Evolutionary conservation across 1,140 invertebrate genomes (phyloP).

Genomic region (Drosophila suzukii): DNA sequence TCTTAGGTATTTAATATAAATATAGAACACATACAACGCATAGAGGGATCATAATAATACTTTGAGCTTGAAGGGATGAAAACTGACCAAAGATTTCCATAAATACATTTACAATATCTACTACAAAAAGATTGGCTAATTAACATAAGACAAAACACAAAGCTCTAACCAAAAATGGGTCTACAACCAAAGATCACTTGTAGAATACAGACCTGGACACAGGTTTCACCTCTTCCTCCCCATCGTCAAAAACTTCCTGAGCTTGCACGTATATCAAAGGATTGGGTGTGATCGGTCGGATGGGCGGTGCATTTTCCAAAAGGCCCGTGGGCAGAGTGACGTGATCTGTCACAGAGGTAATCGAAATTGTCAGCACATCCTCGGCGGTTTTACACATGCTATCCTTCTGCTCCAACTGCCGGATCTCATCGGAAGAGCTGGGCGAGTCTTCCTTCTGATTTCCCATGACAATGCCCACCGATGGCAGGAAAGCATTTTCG

Average conservation of each 20-base stretch:
- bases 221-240: conserved; percentile 31
- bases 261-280: conserved; percentile 87
- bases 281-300: conserved; percentile 85
- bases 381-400: conserved; percentile 83
- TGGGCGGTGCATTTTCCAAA: conserved; percentile 72
- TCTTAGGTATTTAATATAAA: conserved; percentile 35
- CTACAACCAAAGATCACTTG: conserved; percentile 42
- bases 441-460: conserved; percentile 63
- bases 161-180: conserved; percentile 27
- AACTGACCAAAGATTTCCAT: conserved; percentile 8
- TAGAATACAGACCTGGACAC: conserved; percentile 82
- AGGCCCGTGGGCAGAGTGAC: conserved; percentile 85
- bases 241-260: conserved; percentile 46
- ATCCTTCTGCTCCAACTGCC: conserved; percentile 83
- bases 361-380: conserved; percentile 85
- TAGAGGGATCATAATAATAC: conserved; percentile 42
- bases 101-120: conserved; percentile 43
- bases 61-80: conserved; percentile 19
- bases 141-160: conserved; percentile 31
- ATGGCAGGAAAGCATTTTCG: conserved; percentile 87
- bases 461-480: conserved; percentile 89
- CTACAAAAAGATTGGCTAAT: conserved; percentile 48
- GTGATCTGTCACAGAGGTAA: conserved; percentile 86
- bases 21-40: conserved; percentile 31
- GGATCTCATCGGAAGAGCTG: conserved; percentile 50